Percentiles rank a stretch among this genome's conserved stretches.
Evolutionary conservation across 2,113 vertebrate genomes (phyloP).

Genomic region (Irena cyanogastra): DNA sequence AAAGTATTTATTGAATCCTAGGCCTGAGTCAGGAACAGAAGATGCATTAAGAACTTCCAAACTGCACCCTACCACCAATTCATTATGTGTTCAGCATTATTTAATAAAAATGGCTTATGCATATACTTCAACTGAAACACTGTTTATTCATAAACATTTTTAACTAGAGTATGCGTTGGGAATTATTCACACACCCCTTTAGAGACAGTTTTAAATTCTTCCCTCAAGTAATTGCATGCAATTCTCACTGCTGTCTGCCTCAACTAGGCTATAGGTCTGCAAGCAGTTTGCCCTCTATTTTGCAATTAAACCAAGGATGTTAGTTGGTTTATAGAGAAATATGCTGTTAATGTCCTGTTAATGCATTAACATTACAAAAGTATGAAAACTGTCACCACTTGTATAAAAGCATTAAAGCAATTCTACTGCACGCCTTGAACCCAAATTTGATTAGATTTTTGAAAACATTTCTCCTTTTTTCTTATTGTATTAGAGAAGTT

Average conservation of each 20-base stretch:
- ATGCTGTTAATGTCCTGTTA: background rate
- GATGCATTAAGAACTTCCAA: conserved; percentile 68
- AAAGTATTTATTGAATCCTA: conserved; percentile 69
- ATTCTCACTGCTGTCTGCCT: background rate
- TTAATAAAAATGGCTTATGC: conserved; percentile 58
- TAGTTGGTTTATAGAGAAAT: background rate
- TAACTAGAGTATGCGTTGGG: conserved; percentile 24
- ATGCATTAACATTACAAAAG: background rate
- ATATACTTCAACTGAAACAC: conserved; percentile 36
- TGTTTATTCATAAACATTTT: conserved; percentile 58
- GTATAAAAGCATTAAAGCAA: background rate
- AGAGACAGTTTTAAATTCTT: background rate
- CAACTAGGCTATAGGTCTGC: background rate
- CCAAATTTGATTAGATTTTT: background rate
- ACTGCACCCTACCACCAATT: conserved; percentile 45
- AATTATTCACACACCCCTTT: conserved; percentile 17
- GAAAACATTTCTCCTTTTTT: background rate
- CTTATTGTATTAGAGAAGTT: background rate
- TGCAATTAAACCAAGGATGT: background rate
- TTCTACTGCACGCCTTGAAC: background rate
- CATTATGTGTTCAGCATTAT: conserved; percentile 62
- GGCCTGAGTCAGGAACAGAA: conserved; percentile 68
- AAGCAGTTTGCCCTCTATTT: background rate
- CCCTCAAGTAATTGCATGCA: background rate
- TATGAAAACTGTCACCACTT: background rate